Percentiles rank a stretch among this genome's conserved stretches.
Conservation (phyloP, 2,888 invertebrate genomes). For the Sipha maydis region DNA sequence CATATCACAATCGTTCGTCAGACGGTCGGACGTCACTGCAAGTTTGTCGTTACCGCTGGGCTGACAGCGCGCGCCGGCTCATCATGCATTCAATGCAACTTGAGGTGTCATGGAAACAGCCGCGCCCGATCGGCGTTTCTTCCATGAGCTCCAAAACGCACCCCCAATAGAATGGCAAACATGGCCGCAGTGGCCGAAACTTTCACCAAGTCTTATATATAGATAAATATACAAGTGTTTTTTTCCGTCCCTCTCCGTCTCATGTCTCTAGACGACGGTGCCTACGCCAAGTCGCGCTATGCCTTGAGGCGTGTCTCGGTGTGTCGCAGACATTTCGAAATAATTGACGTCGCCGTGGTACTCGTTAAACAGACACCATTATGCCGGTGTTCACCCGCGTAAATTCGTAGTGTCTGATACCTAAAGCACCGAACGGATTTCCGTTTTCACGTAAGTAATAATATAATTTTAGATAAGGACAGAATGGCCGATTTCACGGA, state of each 20-base stretch:
- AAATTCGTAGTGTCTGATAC: not conserved
- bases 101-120: constrained; percentile 56
- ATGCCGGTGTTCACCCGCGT: constrained; percentile 26
- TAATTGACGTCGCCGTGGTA: not conserved
- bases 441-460: not conserved
- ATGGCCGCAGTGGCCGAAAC: constrained; percentile 54
- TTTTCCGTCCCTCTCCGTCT: not conserved
- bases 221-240: constrained; percentile 22
- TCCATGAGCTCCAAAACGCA: constrained; percentile 53
- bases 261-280: not conserved
- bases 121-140: constrained; percentile 45
- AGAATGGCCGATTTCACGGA: not conserved
- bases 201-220: constrained; percentile 18
- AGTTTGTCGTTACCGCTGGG: not conserved
- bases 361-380: not conserved
- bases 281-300: constrained; percentile 1
- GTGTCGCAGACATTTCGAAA: constrained; percentile 25
- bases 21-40: constrained; percentile 25
- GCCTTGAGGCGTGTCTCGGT: constrained; percentile 9
- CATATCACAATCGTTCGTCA: not conserved
- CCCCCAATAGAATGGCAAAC: constrained; percentile 54
- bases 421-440: not conserved
- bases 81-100: constrained; percentile 14
- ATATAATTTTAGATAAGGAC: not conserved
- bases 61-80: not conserved